A percentile compares a stretch with the other conserved stretches of the same genome.
Conservation (phyloP, 2,888 invertebrate species). For the Tanytarsus gracilentus region DNA sequence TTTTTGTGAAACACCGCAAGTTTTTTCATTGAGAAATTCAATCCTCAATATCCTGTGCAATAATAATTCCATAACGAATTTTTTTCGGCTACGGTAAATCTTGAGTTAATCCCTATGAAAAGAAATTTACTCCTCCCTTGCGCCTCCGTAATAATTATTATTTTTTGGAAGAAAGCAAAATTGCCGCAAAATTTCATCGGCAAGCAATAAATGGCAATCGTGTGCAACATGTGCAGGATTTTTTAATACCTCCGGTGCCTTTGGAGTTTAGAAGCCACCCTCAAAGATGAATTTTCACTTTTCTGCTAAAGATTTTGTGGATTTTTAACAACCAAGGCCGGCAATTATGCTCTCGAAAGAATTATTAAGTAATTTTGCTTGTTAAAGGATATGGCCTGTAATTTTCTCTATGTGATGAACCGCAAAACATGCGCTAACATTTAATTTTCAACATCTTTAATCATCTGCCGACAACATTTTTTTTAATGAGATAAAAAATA, state of each 20-base stretch:
- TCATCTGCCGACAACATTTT: slow-evolving; percentile 19
- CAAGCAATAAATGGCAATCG: slow-evolving; percentile 9
- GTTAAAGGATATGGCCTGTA: slow-evolving; percentile 9
- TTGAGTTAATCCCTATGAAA: neutral
- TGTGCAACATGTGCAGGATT: slow-evolving; percentile 21
- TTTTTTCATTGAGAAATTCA: too few species aligned
- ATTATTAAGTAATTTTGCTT: slow-evolving; percentile 24
- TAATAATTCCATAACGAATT: slow-evolving; percentile 21
- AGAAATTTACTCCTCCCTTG: neutral
- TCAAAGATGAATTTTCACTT: neutral
- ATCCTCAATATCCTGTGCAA: too few species aligned
- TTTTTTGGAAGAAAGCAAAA: too few species aligned
- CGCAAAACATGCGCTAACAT: slow-evolving; percentile 8
- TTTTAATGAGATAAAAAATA: too few species aligned
- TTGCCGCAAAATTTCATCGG: too few species aligned
- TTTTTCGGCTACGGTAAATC: slow-evolving; percentile 8
- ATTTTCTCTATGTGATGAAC: neutral
- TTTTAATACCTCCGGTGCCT: neutral
- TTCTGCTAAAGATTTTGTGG: slow-evolving; percentile 19
- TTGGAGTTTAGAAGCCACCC: neutral
- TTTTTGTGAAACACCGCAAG: too few species aligned
- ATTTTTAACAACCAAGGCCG: slow-evolving; percentile 14
- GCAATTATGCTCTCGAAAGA: slow-evolving; percentile 11
- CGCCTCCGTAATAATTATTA: too few species aligned
- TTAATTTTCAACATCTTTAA: slow-evolving; percentile 13